Evolutionary conservation across 1,140 invertebrate species (phyloP), one percentile per base, ranked within the genome.

Genomic region (Drosophila neocordata): DNA sequence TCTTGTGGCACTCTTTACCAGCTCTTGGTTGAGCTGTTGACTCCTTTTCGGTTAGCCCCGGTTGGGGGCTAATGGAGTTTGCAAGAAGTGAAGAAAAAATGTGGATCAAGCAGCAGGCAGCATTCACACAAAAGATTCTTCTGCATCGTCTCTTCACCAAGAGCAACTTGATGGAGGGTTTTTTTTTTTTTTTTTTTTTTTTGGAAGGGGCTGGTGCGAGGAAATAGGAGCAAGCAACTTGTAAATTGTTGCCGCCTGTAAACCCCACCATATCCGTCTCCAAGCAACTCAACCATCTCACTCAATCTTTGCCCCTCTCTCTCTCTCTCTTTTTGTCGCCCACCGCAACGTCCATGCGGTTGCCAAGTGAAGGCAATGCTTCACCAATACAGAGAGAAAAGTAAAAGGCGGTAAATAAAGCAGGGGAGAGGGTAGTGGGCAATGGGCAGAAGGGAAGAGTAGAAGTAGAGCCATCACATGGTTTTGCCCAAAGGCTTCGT

Each of bases 61-160:
- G 15, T 35, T 69, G 56, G 67, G 63, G 70, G 78, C 83, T 88
- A 87, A 87, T 87, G 82, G 83, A 87, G 82, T 87, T 81, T 76
- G 64, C 65, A 79, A 76, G 68, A 79, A 69, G 56, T 56, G 56
- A 65, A 52, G 48, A 38, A 85, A 31, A 78, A 75, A 84, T 79
- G 59, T 87, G 71, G 82, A 88, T 87, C 83, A 88, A 87, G 82
- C 79, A 52, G 59, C 15, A 48, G 31, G 27, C 55, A 58, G 65
- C 66, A 78, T 38, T 62, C 59, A 68, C 78, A 88, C 75, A 87
- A 88, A 82, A 68, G 63, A 53, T 61, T 53, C 66, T 31, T 55
- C 41, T 51, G 51, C 48, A 48, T 56, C 37, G 22, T 24, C 22
- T 72, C 41, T 53, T 65, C 69, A 11, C 12, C 22, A 31, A 31